Percentiles rank a stretch among this genome's conserved stretches.
These are phyloP conservation scores for Craniophora ligustri DNA, from an alignment of 2,888 invertebrate species.

Conservation along the genomic window DNA sequence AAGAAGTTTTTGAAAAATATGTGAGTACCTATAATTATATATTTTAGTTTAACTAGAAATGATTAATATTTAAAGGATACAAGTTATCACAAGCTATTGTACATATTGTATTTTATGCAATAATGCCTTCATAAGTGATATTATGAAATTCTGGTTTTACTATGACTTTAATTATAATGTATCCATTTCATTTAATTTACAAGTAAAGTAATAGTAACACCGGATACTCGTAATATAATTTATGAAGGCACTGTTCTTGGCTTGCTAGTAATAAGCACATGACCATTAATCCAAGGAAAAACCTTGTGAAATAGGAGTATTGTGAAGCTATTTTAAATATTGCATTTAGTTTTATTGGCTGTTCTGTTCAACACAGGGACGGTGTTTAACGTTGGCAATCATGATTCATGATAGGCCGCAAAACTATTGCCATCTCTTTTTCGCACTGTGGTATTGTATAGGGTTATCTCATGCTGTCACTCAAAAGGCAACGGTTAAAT, in stretches of 20 bases:
- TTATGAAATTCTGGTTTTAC: no score
- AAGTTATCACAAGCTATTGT: no score
- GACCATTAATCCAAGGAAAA: slow-evolving; percentile 15
- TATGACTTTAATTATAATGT: no score
- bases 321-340: slow-evolving; percentile 20
- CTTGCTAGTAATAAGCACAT: slow-evolving; percentile 24
- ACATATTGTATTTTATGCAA: no score
- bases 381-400: slow-evolving; percentile 3
- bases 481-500: neutral
- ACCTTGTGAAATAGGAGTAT: slow-evolving; percentile 9
- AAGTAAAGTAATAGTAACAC: neutral
- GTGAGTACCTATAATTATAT: slow-evolving; percentile 60
- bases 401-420: neutral
- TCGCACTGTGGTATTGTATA: neutral
- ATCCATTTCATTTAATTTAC: no score
- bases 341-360: neutral
- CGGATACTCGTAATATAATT: slow-evolving; percentile 20
- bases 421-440: neutral
- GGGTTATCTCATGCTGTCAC: neutral
- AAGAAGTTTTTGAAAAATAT: slow-evolving; percentile 70
- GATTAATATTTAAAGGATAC: no score
- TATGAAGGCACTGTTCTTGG: slow-evolving; percentile 17
- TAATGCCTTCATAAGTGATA: no score
- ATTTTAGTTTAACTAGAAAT: no score
- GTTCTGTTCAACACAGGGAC: slow-evolving; percentile 6